Base-by-base conservation (phyloP, 2,113 vertebrate genomes). In the Cephalopterus ornatus region DNA sequence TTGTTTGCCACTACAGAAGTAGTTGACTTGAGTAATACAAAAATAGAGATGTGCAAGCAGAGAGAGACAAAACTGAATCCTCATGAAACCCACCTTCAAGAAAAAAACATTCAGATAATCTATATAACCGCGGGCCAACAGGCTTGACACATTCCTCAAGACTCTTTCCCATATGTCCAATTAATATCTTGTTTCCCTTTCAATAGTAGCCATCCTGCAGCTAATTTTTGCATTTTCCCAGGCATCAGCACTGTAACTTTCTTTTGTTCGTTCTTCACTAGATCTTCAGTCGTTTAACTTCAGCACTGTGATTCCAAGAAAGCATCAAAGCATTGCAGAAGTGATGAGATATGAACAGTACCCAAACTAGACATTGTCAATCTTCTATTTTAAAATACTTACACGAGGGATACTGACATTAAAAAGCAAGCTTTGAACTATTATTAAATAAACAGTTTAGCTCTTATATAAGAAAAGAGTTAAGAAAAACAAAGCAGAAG, bases 281-380 rank as follows among this genome's bases (percentile, higher is more conserved):
- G 17, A 35, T 86, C 37, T 76, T 90, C n/a, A 75, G 41, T 71
- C 53, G 66, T 88, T 91, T 67, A 70, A 42, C n/a, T 94, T 92
- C 49, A 76, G 30, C 27, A 32, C 21, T 72, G 30, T 28, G 65
- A 55, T 92, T 89, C 85, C 92, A 96, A 94, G 81, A 92, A 96
- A 87, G n/a, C 37, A 58, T 76, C 88, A 90, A 92, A 82, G 8
- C 50, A 75, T 47, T 8, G 4, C 35, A 92, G 61, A 88, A 97
- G 10, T 85, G 75, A 83, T 46, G 50, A 79, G 62, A 73, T 52
- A 88, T 16, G 26, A 91, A 83, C 37, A 74, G 59, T 76, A 28
- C 27, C 35, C 49, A 95, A 87, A 91, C 22, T 76, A 81, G 49
- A 47, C 33, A 82, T 32, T 93, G 79, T 5, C 84, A 84, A 41